Evolutionary conservation across 2,113 vertebrate genomes (phyloP).

Genomic region (Opisthocomus hoazin): DNA sequence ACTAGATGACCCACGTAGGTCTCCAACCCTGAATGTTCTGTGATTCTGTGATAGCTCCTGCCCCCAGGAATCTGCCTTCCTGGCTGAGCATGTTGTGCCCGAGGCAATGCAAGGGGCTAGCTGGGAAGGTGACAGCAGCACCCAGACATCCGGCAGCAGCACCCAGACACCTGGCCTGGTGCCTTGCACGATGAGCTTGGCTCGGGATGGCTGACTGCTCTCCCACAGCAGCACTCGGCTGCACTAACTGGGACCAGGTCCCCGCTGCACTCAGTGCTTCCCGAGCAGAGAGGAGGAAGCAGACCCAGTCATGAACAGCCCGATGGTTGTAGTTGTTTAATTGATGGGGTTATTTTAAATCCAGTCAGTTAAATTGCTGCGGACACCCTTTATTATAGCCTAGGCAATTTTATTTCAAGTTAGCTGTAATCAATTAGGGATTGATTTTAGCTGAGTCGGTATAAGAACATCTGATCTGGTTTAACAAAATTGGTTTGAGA

Average conservation of each 20-base stretch:
- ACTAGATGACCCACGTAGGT: too few relatives aligned
- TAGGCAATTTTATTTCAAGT: conserved; percentile 54
- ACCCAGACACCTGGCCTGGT: neutral
- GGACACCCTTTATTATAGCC: conserved; percentile 35
- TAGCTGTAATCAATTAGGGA: conserved; percentile 55
- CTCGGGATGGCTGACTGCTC: neutral
- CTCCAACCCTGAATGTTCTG: too few relatives aligned
- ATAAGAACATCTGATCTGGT: conserved; percentile 42
- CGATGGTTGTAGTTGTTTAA: neutral
- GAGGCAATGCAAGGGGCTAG: neutral
- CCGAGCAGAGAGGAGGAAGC: conserved; percentile 8
- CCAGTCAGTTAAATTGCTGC: conserved; percentile 36
- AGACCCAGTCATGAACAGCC: conserved; percentile 17
- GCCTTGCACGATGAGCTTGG: neutral
- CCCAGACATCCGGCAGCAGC: neutral
- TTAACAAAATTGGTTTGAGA: conserved; percentile 30
- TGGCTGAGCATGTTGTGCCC: neutral
- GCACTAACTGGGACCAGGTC: neutral
- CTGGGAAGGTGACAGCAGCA: neutral
- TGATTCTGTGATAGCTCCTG: neutral
- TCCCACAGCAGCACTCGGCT: neutral
- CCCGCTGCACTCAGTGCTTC: neutral
- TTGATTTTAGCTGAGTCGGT: conserved; percentile 53
- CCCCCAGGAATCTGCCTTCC: neutral
- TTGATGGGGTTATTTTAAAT: conserved; percentile 58